These are phyloP conservation scores for Lamprotornis superbus DNA, from an alignment of 2,113 vertebrate species.

Conservation along the genomic window DNA sequence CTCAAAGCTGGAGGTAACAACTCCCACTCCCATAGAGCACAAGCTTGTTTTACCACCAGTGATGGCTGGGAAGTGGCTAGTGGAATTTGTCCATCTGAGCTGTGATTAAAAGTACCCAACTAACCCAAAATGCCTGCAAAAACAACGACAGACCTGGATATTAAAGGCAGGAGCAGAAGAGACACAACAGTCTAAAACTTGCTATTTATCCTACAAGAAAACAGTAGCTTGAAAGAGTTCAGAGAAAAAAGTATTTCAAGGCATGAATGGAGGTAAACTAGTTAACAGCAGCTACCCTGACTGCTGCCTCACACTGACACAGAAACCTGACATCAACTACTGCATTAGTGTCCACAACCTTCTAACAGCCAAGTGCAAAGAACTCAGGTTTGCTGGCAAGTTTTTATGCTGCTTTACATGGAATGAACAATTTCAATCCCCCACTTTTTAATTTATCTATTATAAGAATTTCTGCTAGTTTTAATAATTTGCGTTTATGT, in stretches of 20 bases:
- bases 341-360: background rate
- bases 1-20: background rate
- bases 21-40: background rate
- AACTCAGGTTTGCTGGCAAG: background rate
- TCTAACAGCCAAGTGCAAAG: background rate
- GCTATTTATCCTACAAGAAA: background rate
- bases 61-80: background rate
- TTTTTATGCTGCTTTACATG: background rate
- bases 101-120: background rate
- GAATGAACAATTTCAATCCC: background rate
- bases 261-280: background rate
- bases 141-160: background rate
- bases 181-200: background rate
- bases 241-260: background rate
- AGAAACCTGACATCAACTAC: background rate
- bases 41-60: background rate
- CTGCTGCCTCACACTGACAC: background rate
- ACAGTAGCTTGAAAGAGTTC: background rate
- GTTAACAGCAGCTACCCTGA: background rate
- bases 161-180: background rate
- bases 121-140: background rate
- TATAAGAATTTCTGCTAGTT: background rate
- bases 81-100: background rate
- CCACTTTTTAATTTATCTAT: background rate
- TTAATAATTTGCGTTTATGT: background rate